phyloP scores from a whole-genome alignment of 2,797 vertebrate species.

The Poecilia wingei region DNA sequence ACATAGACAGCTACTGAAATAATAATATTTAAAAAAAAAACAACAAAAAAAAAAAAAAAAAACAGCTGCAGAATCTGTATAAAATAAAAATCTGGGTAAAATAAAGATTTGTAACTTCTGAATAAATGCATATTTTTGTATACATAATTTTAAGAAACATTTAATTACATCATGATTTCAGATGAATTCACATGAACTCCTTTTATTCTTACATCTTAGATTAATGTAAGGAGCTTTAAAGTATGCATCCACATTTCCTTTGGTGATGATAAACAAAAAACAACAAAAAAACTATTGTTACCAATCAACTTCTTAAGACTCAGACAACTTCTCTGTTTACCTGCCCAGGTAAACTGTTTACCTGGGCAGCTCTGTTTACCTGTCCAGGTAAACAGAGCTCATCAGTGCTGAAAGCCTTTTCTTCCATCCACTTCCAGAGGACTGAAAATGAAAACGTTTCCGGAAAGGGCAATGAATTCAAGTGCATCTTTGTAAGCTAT shows the following conservation, averaged over 20 bases:
- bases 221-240: constrained; percentile 42
- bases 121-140: constrained; percentile 60
- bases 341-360: constrained; percentile 63
- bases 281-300: constrained; percentile 26
- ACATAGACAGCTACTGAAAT: constrained; percentile 5
- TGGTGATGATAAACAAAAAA: constrained; percentile 66
- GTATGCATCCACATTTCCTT: constrained; percentile 59
- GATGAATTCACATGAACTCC: constrained; percentile 68
- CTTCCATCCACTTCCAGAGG: constrained; percentile 18
- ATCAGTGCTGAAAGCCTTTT: constrained; percentile 43
- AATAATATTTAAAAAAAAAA: constrained; percentile 3
- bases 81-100: constrained; percentile 47
- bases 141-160: constrained; percentile 45
- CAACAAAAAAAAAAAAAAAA: constrained; percentile 9
- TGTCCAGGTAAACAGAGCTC: constrained; percentile 58
- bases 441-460: constrained; percentile 22
- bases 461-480: constrained; percentile 60
- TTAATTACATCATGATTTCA: constrained; percentile 63
- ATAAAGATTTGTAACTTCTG: constrained; percentile 61
- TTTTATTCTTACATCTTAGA: constrained; percentile 59
- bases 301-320: constrained; percentile 53
- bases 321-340: constrained; percentile 38
- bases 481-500: constrained; percentile 42
- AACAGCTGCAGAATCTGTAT: constrained; percentile 22
- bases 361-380: constrained; percentile 21